Percentiles rank a stretch among this genome's conserved stretches.
Conservation (phyloP, 53 echinoderm and acorn worm species). For the Crossaster papposus region DNA sequence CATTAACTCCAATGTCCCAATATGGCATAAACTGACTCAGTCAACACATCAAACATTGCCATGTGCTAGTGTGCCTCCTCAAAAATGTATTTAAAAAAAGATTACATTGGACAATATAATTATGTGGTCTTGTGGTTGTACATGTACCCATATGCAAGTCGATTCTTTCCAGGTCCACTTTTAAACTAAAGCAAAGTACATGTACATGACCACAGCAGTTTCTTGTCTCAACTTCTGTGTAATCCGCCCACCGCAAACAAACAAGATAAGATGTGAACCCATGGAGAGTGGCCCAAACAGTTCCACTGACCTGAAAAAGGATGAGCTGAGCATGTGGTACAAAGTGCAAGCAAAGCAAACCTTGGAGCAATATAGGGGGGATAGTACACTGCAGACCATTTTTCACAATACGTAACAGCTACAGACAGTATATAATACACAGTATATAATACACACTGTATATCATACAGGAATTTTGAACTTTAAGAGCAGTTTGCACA, state of each 20-base stretch:
- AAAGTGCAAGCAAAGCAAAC: constrained; percentile 2
- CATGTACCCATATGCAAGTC: background rate
- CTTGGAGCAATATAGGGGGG: too few species aligned
- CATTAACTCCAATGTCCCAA: background rate
- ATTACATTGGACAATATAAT: background rate
- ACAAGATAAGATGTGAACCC: constrained; percentile 23
- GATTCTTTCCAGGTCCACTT: background rate
- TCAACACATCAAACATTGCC: constrained; percentile 18
- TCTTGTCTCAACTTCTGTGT: too few species aligned
- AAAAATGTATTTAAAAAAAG: background rate
- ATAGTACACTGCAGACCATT: too few species aligned
- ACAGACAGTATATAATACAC: too few species aligned
- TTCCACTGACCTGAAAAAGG: constrained; percentile 49
- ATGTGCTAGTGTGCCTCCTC: constrained; percentile 9
- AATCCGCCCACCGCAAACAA: constrained; percentile 49
- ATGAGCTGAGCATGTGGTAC: background rate
- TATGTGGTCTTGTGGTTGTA: constrained; percentile 5
- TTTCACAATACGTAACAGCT: too few species aligned
- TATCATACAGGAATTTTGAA: too few species aligned
- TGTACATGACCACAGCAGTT: background rate
- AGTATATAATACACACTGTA: too few species aligned
- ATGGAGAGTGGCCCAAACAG: background rate
- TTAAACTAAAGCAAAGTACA: background rate
- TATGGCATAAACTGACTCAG: constrained; percentile 10
- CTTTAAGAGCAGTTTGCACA: too few species aligned